Evolutionary conservation across 1,140 invertebrate species (phyloP).

Genomic region (Trichogramma pretiosum): DNA sequence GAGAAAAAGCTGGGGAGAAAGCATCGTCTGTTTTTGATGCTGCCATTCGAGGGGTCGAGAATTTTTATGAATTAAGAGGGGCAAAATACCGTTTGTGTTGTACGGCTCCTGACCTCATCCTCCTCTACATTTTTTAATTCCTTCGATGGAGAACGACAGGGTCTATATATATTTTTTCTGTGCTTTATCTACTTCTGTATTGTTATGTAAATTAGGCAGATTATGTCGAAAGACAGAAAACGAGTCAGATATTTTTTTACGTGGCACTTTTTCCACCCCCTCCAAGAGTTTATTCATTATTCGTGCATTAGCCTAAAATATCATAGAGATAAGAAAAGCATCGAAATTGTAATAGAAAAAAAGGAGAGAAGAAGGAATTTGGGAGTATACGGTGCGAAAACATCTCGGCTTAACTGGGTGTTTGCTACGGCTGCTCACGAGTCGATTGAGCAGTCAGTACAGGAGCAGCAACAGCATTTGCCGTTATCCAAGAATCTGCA

Average conservation of each 20-base stretch:
- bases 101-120: conserved; percentile 5
- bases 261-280: too few relatives aligned
- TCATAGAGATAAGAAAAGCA: neutral
- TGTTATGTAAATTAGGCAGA: conserved; percentile 16
- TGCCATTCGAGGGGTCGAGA: conserved; percentile 21
- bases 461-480: too few relatives aligned
- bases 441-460: too few relatives aligned
- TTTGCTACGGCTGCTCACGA: too few relatives aligned
- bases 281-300: conserved; percentile 9
- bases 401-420: too few relatives aligned
- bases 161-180: conserved; percentile 10
- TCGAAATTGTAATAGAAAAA: neutral
- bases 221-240: too few relatives aligned
- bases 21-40: conserved; percentile 12
- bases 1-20: neutral
- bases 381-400: too few relatives aligned
- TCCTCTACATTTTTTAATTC: conserved; percentile 4
- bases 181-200: conserved; percentile 16
- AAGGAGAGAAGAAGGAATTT: neutral
- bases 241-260: too few relatives aligned
- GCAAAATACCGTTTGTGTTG: conserved; percentile 19
- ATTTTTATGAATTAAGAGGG: conserved; percentile 34
- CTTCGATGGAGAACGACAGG: too few relatives aligned
- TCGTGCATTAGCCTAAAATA: too few relatives aligned
- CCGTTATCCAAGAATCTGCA: conserved; percentile 2